Base-by-base conservation (phyloP, 2,888 invertebrate species). In the Cynaeus angustus region DNA sequence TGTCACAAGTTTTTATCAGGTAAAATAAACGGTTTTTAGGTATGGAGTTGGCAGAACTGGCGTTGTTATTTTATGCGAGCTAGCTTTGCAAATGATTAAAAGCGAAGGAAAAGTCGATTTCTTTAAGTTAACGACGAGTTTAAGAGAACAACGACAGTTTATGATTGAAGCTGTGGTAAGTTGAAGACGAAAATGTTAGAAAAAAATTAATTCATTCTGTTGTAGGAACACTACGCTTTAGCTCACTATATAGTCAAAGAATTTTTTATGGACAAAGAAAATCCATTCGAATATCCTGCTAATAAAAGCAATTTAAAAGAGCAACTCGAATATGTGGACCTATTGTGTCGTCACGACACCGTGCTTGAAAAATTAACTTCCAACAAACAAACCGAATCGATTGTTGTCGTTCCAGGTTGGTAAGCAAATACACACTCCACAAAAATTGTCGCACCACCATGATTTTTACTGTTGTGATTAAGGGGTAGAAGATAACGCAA, bases 51-150 rank as follows among this genome's bases (percentile, higher is more conserved):
- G 16, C 10, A 28, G 59, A 46, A 46, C 30, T 5, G 46, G 30
- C 1, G 30, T 21, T 33, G n/a, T 59, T 33, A 59, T 59, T 14
- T 14, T 59, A 10, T 59, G 59, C 33, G 16, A 46, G 33, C 21
- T 59, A 33, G 45, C 46, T 6, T 13, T 59, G 33, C 8, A 45
- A 28, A 59, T 59, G 59, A 12, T 26, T 3, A 37, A 45, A 33
- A 3, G 0, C 13, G 1, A 7, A 1, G 13, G 33, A 3, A 46
- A 5, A 10, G 16, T 59, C n/a, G 43, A 59, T 33, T 45, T 59
- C 46, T 46, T 14, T 13, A 12, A 43, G 1, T 59, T 59, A 30
- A 12, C 38, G 2, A 26, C 41, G 12, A 43, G 5, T 8, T n/a
- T 58, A n/a, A 43, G 26, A 43, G 28, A 58, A 26, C 56, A 58